phyloP scores from a whole-genome alignment of 2,797 vertebrate species.

The Danio kyathit region DNA sequence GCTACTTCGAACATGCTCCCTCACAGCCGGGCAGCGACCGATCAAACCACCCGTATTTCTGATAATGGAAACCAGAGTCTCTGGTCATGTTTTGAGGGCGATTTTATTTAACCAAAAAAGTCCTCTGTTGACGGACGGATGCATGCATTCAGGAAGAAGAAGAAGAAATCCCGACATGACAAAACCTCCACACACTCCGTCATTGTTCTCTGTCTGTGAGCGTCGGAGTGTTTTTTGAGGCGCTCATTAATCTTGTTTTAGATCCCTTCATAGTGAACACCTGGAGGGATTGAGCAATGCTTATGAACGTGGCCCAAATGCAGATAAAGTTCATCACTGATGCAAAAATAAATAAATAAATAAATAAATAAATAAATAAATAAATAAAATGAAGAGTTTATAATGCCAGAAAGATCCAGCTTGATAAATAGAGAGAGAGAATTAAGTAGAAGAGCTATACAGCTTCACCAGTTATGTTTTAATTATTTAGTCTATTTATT shows the following conservation, averaged over 20 bases:
- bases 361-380: neutral
- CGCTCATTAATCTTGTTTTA: conserved; percentile 42
- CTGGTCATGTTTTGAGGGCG: conserved; percentile 27
- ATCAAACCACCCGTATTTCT: conserved; percentile 59
- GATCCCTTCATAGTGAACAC: conserved; percentile 33
- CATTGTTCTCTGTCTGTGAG: conserved; percentile 20
- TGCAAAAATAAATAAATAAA: neutral
- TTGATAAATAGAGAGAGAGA: no score
- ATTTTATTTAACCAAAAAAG: neutral
- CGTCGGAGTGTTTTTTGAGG: conserved; percentile 22
- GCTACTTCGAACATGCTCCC: conserved; percentile 76
- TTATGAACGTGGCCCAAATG: conserved; percentile 28
- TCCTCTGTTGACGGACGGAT: conserved; percentile 25
- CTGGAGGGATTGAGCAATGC: conserved; percentile 45
- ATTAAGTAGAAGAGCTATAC: no score
- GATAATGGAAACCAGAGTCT: conserved; percentile 58
- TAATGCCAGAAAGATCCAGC: no score
- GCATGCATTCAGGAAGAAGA: conserved; percentile 4
- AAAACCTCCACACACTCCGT: conserved; percentile 12
- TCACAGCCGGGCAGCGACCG: conserved; percentile 57
- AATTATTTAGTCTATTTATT: no score
- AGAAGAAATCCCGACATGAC: neutral
- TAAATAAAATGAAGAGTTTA: no score
- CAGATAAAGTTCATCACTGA: conserved; percentile 9
- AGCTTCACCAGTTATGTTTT: no score